phyloP scores from a whole-genome alignment of 37 sponge, comb jelly and placozoan species.

The Halisarca cf. caerulea region DNA sequence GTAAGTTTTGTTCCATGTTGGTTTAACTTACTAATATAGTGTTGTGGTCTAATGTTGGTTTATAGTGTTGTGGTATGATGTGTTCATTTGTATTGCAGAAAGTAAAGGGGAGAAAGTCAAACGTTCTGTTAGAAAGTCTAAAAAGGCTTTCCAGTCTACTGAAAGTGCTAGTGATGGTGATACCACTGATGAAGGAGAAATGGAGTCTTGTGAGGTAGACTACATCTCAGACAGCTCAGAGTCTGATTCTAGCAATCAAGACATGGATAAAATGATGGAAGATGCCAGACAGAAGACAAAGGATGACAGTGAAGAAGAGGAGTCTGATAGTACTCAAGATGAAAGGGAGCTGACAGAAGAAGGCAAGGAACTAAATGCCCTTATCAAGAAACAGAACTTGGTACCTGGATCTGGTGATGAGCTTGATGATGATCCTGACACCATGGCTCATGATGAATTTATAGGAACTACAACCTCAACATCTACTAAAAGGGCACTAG shows the following conservation, averaged over 20 bases:
- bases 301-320: constrained; percentile 68
- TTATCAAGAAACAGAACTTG: constrained; percentile 61
- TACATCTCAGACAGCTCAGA: constrained; percentile 77
- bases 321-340: constrained; percentile 51
- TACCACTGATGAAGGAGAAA: constrained; percentile 81
- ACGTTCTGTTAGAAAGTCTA: constrained; percentile 14
- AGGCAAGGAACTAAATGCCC: constrained; percentile 75
- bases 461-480: neutral
- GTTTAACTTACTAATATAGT: too few relatives aligned
- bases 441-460: neutral
- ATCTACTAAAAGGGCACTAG: constrained; percentile 6
- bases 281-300: constrained; percentile 12
- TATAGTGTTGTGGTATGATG: too few relatives aligned
- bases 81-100: too few relatives aligned
- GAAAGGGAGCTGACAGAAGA: constrained; percentile 69
- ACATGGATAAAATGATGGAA: constrained; percentile 27
- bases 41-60: too few relatives aligned
- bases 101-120: neutral
- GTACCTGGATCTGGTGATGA: neutral
- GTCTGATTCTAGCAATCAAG: constrained; percentile 25
- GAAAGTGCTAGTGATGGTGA: constrained; percentile 61
- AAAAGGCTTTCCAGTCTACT: constrained; percentile 31
- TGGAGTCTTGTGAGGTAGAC: constrained; percentile 87
- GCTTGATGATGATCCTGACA: constrained; percentile 39
- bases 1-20: neutral